Evolutionary conservation across 2,797 vertebrate genomes (phyloP), one percentile per base, ranked within the genome.

Genomic region (Chrosomus eos): DNA sequence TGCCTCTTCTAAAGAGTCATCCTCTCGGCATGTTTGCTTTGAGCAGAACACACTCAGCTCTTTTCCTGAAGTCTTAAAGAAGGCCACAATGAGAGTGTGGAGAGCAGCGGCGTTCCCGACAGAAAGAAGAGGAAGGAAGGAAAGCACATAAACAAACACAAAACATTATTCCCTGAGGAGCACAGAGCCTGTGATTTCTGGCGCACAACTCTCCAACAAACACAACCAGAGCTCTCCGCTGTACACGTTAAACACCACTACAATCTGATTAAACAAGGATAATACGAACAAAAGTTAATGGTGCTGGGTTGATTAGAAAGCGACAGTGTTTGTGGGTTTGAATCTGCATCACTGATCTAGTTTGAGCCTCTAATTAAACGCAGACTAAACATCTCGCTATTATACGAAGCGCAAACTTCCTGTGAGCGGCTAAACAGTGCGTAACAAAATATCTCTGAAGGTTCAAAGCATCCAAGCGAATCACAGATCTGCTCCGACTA

Each of bases 141-240:
- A 87, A 87, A 87, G 28, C 62, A 74, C 72, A 81, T 76, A 45
- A 79, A 55, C 60, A 43, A 76, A 87, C 73, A 74, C 6, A 77
- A 74, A 84, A 84, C 77, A 85, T 16, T 23, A 38, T 51, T 67
- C 51, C 73, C 72, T 13, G 9, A 23, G 36, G 76, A 68, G 78
- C 6, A 23, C 48, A 23, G 10, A 45, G 18, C 21, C 38, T 19
- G 28, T 53, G 28, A 85, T 60, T 70, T 21, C 53, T 28, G 9
- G 18, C 43, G n/a, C 31, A 45, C 6, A 9, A 31, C 21, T 67
- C n/a, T 33, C 18, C 23, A 66, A 18, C 40, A 81, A 77, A 81
- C 80, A 55, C 62, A 77, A 82, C 0, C 40, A 13, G 31, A 38
- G 26, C 72, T 21, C 31, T 43, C 33, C 6, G 7, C 45, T 5